Percentiles rank a stretch among this genome's conserved stretches.
These are phyloP conservation scores for Philaethria dido DNA, from an alignment of 2,888 invertebrate genomes.

Conservation along the genomic window DNA sequence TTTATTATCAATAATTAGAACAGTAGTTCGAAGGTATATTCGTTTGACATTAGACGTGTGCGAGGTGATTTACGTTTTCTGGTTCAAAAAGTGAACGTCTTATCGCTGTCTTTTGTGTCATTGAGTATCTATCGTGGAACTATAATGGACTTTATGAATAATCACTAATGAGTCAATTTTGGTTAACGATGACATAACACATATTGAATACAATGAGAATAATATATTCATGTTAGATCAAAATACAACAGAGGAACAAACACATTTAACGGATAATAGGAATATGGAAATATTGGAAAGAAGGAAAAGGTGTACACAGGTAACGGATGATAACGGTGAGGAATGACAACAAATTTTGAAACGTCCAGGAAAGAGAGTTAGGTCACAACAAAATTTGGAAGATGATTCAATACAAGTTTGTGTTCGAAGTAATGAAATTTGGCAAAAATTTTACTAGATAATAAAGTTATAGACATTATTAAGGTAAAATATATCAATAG, in stretches of 20 bases:
- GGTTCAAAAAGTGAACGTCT: background rate
- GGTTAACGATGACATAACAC: background rate
- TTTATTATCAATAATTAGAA: background rate
- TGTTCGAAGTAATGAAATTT: background rate
- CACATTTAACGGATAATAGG: background rate
- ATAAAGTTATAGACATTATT: constrained; percentile 29
- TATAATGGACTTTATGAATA: background rate
- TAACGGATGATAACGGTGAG: background rate
- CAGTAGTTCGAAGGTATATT: no score
- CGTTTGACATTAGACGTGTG: background rate
- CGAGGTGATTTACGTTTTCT: background rate
- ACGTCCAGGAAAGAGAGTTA: background rate
- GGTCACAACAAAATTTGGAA: background rate
- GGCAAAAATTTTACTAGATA: constrained; percentile 2
- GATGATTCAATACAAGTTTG: background rate
- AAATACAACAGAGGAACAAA: background rate
- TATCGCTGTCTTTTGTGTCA: background rate
- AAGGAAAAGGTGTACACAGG: background rate
- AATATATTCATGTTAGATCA: background rate
- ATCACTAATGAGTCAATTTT: background rate
- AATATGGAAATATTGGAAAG: background rate
- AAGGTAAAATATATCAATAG: constrained; percentile 37
- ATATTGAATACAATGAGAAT: background rate
- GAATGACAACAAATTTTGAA: background rate
- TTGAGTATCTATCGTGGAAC: background rate